Evolutionary conservation across 2,113 vertebrate genomes (phyloP), one percentile per base, ranked within the genome.

Genomic region (Lamprotornis superbus): DNA sequence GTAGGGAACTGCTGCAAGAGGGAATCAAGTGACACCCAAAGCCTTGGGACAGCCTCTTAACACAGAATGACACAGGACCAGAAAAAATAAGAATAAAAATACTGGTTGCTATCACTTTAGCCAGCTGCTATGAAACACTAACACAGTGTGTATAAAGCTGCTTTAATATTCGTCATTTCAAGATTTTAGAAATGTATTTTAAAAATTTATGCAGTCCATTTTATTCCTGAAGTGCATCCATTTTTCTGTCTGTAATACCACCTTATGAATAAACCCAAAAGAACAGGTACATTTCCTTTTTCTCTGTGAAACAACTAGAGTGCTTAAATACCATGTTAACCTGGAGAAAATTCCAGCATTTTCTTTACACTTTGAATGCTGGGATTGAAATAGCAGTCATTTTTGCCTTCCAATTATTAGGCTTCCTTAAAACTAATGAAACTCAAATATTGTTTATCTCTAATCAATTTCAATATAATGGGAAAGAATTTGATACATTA

Each of bases 361-460:
- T 82, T 47, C 52, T 35, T 22, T 2, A 50, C 7, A 30, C 7
- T 69, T 39, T 35, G 9, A 74, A 81, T 11, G 59, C 0, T 44
- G 19, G 25, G 9, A 75, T 8, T 71, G 35, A 83, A 84, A 74
- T 27, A n/a, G 1, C 40, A 70, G 15, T 59, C 2, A 33, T 55
- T 92, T 87, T 90, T 93, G 53, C 49, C 30, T 92, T 92, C 25
- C 30, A 78, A 70, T 61, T 93, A 91, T 63, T 63, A 95, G 46
- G 53, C 52, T 92, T 97, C 24, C 65, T 75, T 81, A 81, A 40
- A 93, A 77, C 22, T 44, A 88, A 90, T 93, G 89, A 91, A 96
- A 95, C 87, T 74, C 78, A 90, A 94, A 93, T 95, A 95, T 83
- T 97, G 75, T 87, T 98, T 96, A 93, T 96, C 93, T 97, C 84